Conservation (phyloP, 2,888 invertebrate genomes). For the Melanargia galathea region DNA sequence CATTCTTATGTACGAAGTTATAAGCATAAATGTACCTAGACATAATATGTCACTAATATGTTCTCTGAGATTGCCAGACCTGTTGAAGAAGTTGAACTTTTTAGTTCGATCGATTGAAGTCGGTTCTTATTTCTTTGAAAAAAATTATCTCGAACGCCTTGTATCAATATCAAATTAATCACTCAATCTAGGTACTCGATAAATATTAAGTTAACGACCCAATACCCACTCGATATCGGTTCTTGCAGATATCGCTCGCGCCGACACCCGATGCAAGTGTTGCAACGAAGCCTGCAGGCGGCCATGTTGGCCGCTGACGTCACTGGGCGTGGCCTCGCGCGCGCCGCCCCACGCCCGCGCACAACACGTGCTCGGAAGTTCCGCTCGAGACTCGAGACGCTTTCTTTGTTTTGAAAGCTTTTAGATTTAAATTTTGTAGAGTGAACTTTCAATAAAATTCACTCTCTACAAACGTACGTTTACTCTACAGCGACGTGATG, state of each 20-base stretch:
- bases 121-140: too few species aligned
- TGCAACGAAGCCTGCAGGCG: constrained; percentile 53
- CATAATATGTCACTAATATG: too few species aligned
- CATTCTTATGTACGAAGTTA: too few species aligned
- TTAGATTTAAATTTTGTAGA: constrained; percentile 1
- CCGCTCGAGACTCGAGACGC: constrained; percentile 2
- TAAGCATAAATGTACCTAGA: too few species aligned
- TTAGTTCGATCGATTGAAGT: too few species aligned
- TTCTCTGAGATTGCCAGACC: too few species aligned
- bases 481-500: background rate
- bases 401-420: constrained; percentile 24
- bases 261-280: background rate
- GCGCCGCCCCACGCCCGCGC: constrained; percentile 59
- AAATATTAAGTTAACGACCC: background rate
- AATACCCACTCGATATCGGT: background rate
- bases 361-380: constrained; percentile 44
- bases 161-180: too few species aligned
- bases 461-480: too few species aligned
- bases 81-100: too few species aligned
- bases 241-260: background rate
- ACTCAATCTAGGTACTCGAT: too few species aligned
- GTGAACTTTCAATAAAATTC: background rate
- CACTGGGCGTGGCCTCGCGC: constrained; percentile 60
- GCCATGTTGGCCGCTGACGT: constrained; percentile 73
- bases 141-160: too few species aligned